phyloP scores from a whole-genome alignment of 2,113 vertebrate genomes.

The Cavia porcellus region DNA sequence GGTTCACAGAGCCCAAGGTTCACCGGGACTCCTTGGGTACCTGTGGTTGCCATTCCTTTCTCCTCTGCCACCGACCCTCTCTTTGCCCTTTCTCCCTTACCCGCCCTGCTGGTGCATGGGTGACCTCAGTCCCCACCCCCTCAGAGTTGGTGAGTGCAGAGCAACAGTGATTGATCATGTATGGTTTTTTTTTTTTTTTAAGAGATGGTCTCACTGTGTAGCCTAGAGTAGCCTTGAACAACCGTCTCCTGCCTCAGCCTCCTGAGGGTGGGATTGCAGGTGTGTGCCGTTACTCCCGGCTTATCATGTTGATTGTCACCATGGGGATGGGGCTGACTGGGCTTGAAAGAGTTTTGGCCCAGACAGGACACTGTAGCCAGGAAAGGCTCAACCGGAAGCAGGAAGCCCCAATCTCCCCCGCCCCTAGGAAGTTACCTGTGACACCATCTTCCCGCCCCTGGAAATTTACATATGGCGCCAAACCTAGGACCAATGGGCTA shows the following conservation, averaged over 20 bases:
- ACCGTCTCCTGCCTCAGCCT: background rate
- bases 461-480: no score
- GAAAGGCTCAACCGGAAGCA: no score
- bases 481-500: no score
- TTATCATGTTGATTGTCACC: background rate
- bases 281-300: background rate
- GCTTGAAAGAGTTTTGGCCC: no score
- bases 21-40: background rate
- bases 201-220: background rate
- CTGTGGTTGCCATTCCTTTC: no score
- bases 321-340: background rate
- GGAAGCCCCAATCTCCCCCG: no score
- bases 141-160: background rate
- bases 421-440: no score
- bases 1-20: background rate
- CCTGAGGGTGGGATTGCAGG: background rate
- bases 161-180: background rate
- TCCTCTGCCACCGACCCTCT: background rate
- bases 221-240: background rate
- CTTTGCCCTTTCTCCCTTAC: background rate
- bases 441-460: no score
- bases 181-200: background rate
- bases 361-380: no score
- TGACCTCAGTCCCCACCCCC: background rate
- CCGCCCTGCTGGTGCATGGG: background rate